Base-by-base conservation (phyloP, 1,140 invertebrate genomes). In the Heliothis subflexa region DNA sequence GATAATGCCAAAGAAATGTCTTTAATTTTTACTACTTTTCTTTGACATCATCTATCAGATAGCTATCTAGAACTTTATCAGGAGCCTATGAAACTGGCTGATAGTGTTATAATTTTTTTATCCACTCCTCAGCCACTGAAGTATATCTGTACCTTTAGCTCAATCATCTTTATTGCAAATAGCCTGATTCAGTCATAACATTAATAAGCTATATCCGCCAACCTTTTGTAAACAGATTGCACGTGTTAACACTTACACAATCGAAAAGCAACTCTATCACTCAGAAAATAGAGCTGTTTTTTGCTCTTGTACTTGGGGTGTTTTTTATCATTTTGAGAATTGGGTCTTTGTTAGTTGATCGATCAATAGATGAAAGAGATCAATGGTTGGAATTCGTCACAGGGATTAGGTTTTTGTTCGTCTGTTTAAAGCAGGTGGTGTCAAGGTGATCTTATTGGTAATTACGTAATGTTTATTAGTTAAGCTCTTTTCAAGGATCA, bases 191-290 rank as follows among this genome's bases (percentile, higher is more conserved):
- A 83, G 80, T 80, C 77, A 83, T 86, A 84, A 85, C 88, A 89
- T 90, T 91, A 91, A 93, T 91, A 93, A 91, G 89, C 83, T 78
- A 93, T 93, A 91, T 93, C 91, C 91, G 87, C 73, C 91, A 87
- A 86, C 88, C 88, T 89, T 90, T 88, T 79, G 85, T 83, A 77
- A 83, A 85, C 83, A 83, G 73, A 84, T 81, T 86, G 83, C 87
- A 89, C 86, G 87, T 92, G 89, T 88, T 83, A 74, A 49, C 7
- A 4, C n/a, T 28, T n/a, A n/a, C n/a, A n/a, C 79, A 64, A 10
- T 45, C 52, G 10, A 85, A 81, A 81, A 70, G 81, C 12, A 49
- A 83, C 82, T 66, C 64, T 88, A 83, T 14, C 4, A n/a, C 12
- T 55, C 72, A 81, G 18, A 73, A 72, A 62, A 59, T 55, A 70